Base-by-base conservation (phyloP, 2,888 invertebrate species). In the Epinotia brunnichana region DNA sequence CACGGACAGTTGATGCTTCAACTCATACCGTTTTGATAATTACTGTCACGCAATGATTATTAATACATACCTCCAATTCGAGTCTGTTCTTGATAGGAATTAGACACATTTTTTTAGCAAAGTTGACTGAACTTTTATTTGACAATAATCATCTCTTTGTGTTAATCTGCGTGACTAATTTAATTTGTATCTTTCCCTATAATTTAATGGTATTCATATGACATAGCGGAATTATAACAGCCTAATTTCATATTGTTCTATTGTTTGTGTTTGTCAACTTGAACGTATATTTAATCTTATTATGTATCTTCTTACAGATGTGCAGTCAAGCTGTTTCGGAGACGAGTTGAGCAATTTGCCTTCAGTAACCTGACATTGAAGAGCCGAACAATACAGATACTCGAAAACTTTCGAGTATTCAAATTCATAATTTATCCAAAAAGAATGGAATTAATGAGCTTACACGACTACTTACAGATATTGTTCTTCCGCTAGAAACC, bases 391-490 rank as follows among this genome's bases (percentile, higher is more conserved):
- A 78, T 77, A 77, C 74, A 62, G 62, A 78, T 68, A 74, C 75
- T 67, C 70, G 77, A 74, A 77, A 35, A 82, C 83, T 85, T 87
- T 84, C 81, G 74, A 78, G 75, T 39, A 73, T 75, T 74, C 77
- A 82, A 82, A 80, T 82, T 80, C 78, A 76, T 77, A 78, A 63
- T 76, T 73, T 77, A 76, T 77, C 74, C 76, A 74, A 77, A 78
- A 78, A 89, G 80, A 85, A 90, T 89, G 88, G 83, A 80, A 82
- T 78, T 81, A 82, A 80, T 77, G 77, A 69, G 71, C 69, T 62
- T 78, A 80, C 76, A n/a, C 62, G 59, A 62, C 73, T 62, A 66
- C 70, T 41, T 62, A 66, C 63, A 41, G 54, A 72, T 63, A 74
- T 72, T 64, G 62, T 69, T 71, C 35, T 64, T 70, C 17, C 11